Evolutionary conservation across 2,888 invertebrate genomes (phyloP), one percentile per base, ranked within the genome.

Genomic region (Coleophora flavipennella): DNA sequence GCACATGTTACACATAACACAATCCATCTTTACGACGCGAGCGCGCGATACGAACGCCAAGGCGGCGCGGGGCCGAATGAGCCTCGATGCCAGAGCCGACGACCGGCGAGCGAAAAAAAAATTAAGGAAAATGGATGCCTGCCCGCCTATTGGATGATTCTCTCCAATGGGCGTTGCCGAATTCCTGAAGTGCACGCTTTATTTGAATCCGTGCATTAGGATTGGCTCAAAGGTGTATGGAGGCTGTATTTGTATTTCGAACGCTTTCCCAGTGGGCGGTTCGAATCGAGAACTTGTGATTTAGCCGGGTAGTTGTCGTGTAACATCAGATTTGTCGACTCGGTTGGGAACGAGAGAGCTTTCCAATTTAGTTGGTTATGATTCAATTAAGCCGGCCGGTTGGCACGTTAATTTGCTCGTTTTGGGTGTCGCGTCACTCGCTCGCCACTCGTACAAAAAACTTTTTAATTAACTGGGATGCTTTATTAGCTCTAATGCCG

Each of bases 51-150:
- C 78, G 77, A 57, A 75, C 83, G 80, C 81, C 81, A 62, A 59
- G 68, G 74, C 73, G 81, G 80, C 81, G 81, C 80, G 79, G 75
- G 79, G 73, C 78, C 78, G 79, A 83, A 78, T 81, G 81, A 78
- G 59, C 66, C 62, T 59, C 61, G 53, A 46, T 51, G 57, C 45
- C 49, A 48, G 44, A 46, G 61, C 51, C 48, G 54, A 53, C 71
- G 67, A 69, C 67, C 65, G 72, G 48, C 59, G 62, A 54, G 49
- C 59, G 49, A 51, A 53, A 55, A 62, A 70, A 71, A 75, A 78
- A 74, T 71, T 55, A 58, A 67, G 68, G 62, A 76, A 71, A 66
- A 77, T 74, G 80, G 78, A 73, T 67, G 68, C 65, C 72, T 46
- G 56, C 33, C 29, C 51, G 38, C 54, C 57, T 48, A 81, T 83